Conservation (phyloP, 2,797 vertebrate genomes). For the Tokudaia tokunoshimensis region DNA sequence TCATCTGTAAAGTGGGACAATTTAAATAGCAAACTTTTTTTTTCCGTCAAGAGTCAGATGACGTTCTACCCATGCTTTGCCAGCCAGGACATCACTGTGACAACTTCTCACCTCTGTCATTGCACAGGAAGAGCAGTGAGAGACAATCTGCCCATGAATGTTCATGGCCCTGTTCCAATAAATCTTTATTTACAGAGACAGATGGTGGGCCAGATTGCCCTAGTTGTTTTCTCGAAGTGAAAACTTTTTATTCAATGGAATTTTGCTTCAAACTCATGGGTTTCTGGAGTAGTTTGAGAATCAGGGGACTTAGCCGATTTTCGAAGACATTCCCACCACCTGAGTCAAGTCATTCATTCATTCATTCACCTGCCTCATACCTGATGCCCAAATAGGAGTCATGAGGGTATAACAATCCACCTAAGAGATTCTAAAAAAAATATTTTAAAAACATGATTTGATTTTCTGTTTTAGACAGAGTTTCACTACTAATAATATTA, state of each 20-base stretch:
- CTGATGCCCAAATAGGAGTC: background rate
- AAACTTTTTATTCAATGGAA: background rate
- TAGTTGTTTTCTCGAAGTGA: background rate
- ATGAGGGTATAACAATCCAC: background rate
- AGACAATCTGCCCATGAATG: background rate
- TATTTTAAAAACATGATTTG: background rate
- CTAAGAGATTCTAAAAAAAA: background rate
- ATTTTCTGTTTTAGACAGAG: background rate
- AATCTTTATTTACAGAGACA: slow-evolving; percentile 44
- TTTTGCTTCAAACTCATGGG: background rate
- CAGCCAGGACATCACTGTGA: background rate
- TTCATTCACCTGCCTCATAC: rapidly evolving
- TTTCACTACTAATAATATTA: too few relatives aligned
- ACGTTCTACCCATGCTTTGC: background rate
- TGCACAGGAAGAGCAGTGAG: background rate
- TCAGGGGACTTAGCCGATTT: background rate
- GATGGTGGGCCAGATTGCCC: background rate
- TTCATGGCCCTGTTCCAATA: background rate
- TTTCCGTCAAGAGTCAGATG: background rate
- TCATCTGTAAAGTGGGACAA: background rate
- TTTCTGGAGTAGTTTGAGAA: background rate
- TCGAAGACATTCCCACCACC: rapidly evolving
- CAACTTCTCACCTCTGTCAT: background rate
- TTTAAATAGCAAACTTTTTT: background rate
- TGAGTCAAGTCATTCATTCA: background rate